Evolutionary conservation across 2,888 invertebrate genomes (phyloP), one percentile per base, ranked within the genome.

Genomic region (Darwinula stevensoni): DNA sequence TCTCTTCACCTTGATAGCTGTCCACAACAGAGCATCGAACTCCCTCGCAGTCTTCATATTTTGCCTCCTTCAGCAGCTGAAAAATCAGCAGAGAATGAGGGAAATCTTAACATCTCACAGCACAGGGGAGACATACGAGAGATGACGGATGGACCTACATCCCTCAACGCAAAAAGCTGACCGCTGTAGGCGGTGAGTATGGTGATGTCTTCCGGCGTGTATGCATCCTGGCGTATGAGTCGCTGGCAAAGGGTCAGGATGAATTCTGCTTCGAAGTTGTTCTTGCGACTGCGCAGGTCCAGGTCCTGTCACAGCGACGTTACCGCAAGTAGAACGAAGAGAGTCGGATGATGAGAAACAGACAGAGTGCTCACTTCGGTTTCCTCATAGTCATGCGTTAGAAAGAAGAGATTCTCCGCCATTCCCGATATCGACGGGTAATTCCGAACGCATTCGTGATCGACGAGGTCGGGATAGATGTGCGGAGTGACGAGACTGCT

Each of bases 1-100:
- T 67, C 54, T 74, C 75, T 44, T 73, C 67, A 0, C 76, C 75
- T 53, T 76, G 76, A 43, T 62, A 76, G 45, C 70, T 73, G 46
- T 76, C 75, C 2, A 75, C 65, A 1, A 65, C 63, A 1, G 63
- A 59, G 14, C 71, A 59, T 37, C 58, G 54, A 4, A 71, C 57
- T 26, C 59, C 56, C 16, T 49, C 42, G 3, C 63, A 47, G 2
- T 49, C 35, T 2, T 39, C 32, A 35, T 38, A 39, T 3, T n/a
- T n/a, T n/a, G n/a, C n/a, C n/a, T n/a, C n/a, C n/a, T n/a, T n/a
- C n/a, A n/a, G n/a, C n/a, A n/a, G n/a, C n/a, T n/a, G n/a, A n/a
- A n/a, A n/a, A n/a, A n/a, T n/a, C n/a, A n/a, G n/a, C n/a, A n/a
- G n/a, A n/a, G n/a, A n/a, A n/a, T n/a, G n/a, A n/a, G n/a, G n/a